Base-by-base conservation (phyloP, 2,113 vertebrate species). In the Nerophis ophidion region DNA sequence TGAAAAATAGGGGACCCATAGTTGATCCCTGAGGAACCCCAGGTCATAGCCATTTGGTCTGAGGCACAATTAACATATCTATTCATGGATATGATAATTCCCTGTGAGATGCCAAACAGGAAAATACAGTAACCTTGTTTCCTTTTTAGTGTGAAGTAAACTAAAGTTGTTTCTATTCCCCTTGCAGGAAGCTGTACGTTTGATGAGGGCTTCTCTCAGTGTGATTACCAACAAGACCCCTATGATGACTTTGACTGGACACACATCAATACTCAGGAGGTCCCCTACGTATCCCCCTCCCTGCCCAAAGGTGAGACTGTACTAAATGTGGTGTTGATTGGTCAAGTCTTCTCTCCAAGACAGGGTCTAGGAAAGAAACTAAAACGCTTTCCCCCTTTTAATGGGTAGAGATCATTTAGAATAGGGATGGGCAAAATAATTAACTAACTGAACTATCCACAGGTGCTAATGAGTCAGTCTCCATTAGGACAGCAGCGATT, bases 241-340 rank as follows among this genome's bases (percentile, higher is more conserved):
- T 95, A 97, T 0, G 94, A 98, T 60, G 96, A 98, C 83, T 98
- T 98, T 4, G 97, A 99, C 80, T 98, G 97, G 97, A 93, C 92
- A 0, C 95, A 97, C 35, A 91, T 98, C 80, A 98, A 95, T 35
- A 92, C 93, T 11, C 94, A 95, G 76, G 96, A 98, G 54, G 91
- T 93, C 67, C 93, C 93, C 19, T 95, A 94, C 62, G 82, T 97
- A 69, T 95, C 94, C 0, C 90, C 92, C 0, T 92, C 96, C 60
- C 93, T 98, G 86, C 97, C 97, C 59, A 92, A 94, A 92, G 97
- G 96, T 99, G 63, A 94, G 88, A 42, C 16, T 55, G 8, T n/a
- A 53, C 7, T 53, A 6, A 12, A 44, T 44, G 10, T 44, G 12
- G 12, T 44, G 12, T 12, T 11, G 40, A 12, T 12, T 44, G 10